Conservation (phyloP, 2,113 vertebrate species). For the Ictalurus furcatus region DNA sequence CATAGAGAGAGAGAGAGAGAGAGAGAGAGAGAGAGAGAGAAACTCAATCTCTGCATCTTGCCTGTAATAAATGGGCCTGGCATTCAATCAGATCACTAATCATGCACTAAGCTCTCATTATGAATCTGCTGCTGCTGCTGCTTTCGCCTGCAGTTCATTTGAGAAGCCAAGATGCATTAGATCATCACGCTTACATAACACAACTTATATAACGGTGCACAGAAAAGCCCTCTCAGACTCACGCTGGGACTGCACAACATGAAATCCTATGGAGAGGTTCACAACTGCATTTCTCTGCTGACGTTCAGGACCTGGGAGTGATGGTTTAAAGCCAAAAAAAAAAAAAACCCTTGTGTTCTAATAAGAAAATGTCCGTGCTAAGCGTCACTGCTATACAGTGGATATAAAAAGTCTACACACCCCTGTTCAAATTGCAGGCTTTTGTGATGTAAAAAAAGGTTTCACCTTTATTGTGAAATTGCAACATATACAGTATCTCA, state of each 20-base stretch:
- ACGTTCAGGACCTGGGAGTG: not conserved
- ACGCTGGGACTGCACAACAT: not conserved
- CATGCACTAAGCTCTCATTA: conserved; percentile 45
- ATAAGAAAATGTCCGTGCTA: not conserved
- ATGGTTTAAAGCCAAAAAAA: not conserved
- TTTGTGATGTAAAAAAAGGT: too few relatives aligned
- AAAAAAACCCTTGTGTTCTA: not conserved
- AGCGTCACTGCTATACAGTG: not conserved
- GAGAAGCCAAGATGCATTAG: conserved; percentile 35
- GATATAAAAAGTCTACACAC: too few relatives aligned
- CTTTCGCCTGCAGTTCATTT: conserved; percentile 38
- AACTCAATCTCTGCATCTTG: conserved; percentile 15
- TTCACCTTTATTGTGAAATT: too few relatives aligned
- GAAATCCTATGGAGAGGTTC: not conserved
- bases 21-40: conserved; percentile 12
- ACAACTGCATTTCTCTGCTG: not conserved
- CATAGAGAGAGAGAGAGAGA: not conserved
- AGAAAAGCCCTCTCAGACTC: not conserved
- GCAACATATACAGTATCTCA: too few relatives aligned
- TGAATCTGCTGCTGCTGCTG: conserved; percentile 40
- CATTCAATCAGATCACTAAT: conserved; percentile 46
- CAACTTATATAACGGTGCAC: not conserved
- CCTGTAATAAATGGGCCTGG: conserved; percentile 39
- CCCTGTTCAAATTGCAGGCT: too few relatives aligned
- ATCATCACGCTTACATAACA: conserved; percentile 31